Evolutionary conservation across 2,113 vertebrate species (phyloP).

Genomic region (Sclerurus mexicanus): DNA sequence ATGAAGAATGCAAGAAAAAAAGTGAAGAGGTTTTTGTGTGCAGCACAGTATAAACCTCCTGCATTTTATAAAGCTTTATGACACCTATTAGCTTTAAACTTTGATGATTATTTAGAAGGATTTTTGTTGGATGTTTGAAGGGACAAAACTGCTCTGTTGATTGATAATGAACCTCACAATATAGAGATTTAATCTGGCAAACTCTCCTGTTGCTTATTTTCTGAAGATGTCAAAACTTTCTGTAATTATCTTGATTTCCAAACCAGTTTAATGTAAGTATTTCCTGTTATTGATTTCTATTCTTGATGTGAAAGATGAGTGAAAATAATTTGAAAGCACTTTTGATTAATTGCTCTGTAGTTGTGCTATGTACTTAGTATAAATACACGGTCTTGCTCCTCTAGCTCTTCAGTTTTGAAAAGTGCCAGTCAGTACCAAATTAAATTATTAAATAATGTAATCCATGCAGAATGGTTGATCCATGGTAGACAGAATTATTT

Average conservation of each 20-base stretch:
- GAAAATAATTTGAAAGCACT: slow-evolving; percentile 9
- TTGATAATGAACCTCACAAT: neutral
- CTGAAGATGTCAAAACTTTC: neutral
- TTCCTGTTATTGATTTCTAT: slow-evolving; percentile 12
- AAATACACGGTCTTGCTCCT: neutral
- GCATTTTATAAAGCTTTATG: neutral
- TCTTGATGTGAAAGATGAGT: neutral
- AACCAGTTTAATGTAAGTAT: neutral
- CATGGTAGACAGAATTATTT: neutral
- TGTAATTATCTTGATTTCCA: slow-evolving; percentile 5
- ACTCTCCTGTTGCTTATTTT: neutral
- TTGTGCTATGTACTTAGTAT: neutral
- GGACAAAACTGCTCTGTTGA: neutral
- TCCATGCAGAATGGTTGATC: neutral
- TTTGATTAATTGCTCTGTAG: neutral
- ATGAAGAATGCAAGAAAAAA: neutral
- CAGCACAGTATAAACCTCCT: neutral
- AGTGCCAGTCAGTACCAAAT: neutral
- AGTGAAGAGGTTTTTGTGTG: neutral
- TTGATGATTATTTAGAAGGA: neutral
- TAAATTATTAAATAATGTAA: neutral
- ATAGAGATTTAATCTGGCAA: neutral
- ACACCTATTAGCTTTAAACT: neutral
- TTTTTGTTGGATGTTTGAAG: neutral
- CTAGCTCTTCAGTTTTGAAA: neutral